Evolutionary conservation across 2,797 vertebrate genomes (phyloP), one percentile per base, ranked within the genome.

Genomic region (Coreius guichenoti): DNA sequence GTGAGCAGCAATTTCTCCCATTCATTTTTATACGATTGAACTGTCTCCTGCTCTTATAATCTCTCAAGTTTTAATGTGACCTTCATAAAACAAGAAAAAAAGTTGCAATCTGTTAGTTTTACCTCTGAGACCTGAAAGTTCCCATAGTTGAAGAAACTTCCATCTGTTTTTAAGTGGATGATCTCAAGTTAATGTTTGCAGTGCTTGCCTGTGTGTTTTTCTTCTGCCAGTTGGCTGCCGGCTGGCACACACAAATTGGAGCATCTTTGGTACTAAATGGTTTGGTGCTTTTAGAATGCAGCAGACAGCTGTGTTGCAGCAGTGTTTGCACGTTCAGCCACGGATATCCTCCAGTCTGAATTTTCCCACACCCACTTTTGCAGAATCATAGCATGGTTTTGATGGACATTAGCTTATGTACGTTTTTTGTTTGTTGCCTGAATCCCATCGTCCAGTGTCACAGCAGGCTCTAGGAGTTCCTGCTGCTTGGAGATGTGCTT

Each of bases 401-500:
- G 63, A 78, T 78, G n/a, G 73, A 39, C 63, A 43, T 68, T 39
- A 47, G 29, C n/a, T 65, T 26, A 5, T 31, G 58, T 16, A 16
- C 5, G 6, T 77, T 39, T 43, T 73, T 69, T 54, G 65, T 84
- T 84, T 78, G 63, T 45, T 68, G 33, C 17, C 29, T 76, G 45
- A 69, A 45, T n/a, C 49, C 17, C 7, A 23, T 43, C 17, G 17
- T 33, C 36, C 74, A 77, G 74, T 17, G 36, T 69, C 74, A 58
- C 74, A 78, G 72, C 69, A 67, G 78, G 51, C 63, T 56, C 5
- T 29, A 31, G 23, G 21, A 54, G 36, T 5, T 82, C 82, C 58
- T 65, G 69, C 81, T 83, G 75, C 43, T 70, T 19, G n/a, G 47
- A 65, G 45, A 72, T 80, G 67, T 74, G 76, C 68, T 73, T 45